Evolutionary conservation across 2,797 vertebrate species (phyloP), one percentile per base, ranked within the genome.

Genomic region (Pteropus rufus): DNA sequence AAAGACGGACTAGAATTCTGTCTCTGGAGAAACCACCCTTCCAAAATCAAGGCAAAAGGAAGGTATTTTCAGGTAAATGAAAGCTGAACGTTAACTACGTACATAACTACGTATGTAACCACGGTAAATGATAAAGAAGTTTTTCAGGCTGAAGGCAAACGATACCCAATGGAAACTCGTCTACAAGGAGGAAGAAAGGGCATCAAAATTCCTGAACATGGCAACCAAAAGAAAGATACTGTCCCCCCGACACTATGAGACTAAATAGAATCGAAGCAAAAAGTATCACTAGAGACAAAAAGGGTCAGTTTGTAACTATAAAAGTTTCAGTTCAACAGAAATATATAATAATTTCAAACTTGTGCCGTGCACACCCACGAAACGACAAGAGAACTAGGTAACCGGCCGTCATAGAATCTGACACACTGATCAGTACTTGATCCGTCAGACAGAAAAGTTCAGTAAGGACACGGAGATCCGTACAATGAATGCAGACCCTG

Each of bases 391-490:
- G 12, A 41, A 41, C 34, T 7, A 56, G 46, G 16, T 31, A 5
- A 41, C 26, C 39, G 19, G 15, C 60, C 12, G 1, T 10, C 54
- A 6, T 1, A 4, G 79, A 58, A 0, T 10, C 34, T 8, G 14
- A 36, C 9, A 23, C 34, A 23, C 12, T 23, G 7, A 8, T 46
- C 39, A 18, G 46, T 5, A 52, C 29, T 0, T 11, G 16, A 16
- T 1, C 14, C 7, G 2, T 46, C 44, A 44, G 44, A 34, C 0
- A 21, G 11, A 5, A 26, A 18, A 15, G 11, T 0, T 10, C 31
- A 12, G 1, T 3, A 19, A 46, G 69, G 31, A 29, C 4, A 4
- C 3, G 23, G 11, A 18, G 34, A 49, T 5, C 7, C 9, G 21
- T 9, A 4, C 4, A 5, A 3, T 18, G 16, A 23, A 12, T 0